phyloP scores from a whole-genome alignment of 2,888 invertebrate species.

The Crioceris asparagi region DNA sequence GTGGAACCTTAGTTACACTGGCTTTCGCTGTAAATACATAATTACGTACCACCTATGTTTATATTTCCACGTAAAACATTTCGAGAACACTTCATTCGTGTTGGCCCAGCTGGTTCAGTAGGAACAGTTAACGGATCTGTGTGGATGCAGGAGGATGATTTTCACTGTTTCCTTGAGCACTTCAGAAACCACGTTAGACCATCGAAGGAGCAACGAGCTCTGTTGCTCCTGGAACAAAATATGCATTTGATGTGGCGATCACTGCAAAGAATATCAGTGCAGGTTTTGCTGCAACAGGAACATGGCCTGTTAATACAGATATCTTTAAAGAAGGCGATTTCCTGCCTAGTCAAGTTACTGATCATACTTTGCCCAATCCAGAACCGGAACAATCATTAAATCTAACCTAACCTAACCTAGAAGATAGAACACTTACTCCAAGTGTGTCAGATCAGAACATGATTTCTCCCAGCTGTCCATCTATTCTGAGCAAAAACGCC shows the following conservation, averaged over 20 bases:
- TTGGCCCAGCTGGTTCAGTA: slow-evolving; percentile 7
- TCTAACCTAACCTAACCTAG: neutral
- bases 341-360: slow-evolving; percentile 6
- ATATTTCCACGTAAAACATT: slow-evolving; percentile 3
- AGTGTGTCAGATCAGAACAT: neutral
- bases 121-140: slow-evolving; percentile 6
- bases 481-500: neutral
- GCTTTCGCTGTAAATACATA: neutral
- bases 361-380: neutral
- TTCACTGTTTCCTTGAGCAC: slow-evolving; percentile 1
- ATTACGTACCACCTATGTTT: neutral
- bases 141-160: slow-evolving; percentile 8
- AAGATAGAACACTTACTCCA: slow-evolving; percentile 2
- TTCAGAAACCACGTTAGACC: slow-evolving; percentile 2
- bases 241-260: slow-evolving; percentile 1
- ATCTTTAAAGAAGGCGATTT: slow-evolving; percentile 5
- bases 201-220: slow-evolving; percentile 1
- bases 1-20: slow-evolving; percentile 3
- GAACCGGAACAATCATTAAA: slow-evolving; percentile 1
- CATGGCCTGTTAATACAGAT: slow-evolving; percentile 2
- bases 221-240: slow-evolving; percentile 4
- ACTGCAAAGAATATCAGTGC: slow-evolving; percentile 1
- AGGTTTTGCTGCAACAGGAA: slow-evolving; percentile 4
- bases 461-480: slow-evolving; percentile 3
- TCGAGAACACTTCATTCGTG: slow-evolving; percentile 6